Evolutionary conservation across 92 coral and sea anemone genomes (phyloP).

Genomic region (Metridium senile): DNA sequence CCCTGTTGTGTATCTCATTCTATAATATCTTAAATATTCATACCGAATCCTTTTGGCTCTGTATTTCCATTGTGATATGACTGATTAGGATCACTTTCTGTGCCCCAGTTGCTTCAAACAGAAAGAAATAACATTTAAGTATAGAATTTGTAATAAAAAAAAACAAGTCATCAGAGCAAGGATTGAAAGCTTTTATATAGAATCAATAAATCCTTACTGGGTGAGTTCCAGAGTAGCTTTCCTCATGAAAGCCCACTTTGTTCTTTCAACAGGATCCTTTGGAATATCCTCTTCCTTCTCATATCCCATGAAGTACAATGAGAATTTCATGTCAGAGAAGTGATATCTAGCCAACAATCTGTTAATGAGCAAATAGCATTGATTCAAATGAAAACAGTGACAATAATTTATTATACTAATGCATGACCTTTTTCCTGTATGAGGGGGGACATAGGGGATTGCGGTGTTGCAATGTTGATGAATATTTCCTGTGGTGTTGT

Average conservation of each 20-base stretch:
- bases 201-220: conserved; percentile 66
- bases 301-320: conserved; percentile 88
- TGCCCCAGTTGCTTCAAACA: conserved; percentile 93
- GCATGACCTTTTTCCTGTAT: no score
- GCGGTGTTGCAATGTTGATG: no score
- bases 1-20: no score
- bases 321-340: conserved; percentile 79
- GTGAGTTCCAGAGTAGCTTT: conserved; percentile 89
- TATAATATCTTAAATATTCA: conserved; percentile 14
- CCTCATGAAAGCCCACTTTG: conserved; percentile 77
- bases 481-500: background rate
- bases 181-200: no score
- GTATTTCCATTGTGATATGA: conserved; percentile 88
- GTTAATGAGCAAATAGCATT: background rate
- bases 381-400: background rate
- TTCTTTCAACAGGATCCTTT: conserved; percentile 65
- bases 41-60: conserved; percentile 97
- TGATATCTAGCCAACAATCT: conserved; percentile 82
- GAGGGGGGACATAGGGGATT: no score
- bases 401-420: no score
- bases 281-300: conserved; percentile 88
- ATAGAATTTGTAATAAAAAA: background rate
- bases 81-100: conserved; percentile 75
- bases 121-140: background rate
- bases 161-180: background rate